Base-by-base conservation (phyloP, 2,797 vertebrate genomes). In the Percopsis omiscomaycus region DNA sequence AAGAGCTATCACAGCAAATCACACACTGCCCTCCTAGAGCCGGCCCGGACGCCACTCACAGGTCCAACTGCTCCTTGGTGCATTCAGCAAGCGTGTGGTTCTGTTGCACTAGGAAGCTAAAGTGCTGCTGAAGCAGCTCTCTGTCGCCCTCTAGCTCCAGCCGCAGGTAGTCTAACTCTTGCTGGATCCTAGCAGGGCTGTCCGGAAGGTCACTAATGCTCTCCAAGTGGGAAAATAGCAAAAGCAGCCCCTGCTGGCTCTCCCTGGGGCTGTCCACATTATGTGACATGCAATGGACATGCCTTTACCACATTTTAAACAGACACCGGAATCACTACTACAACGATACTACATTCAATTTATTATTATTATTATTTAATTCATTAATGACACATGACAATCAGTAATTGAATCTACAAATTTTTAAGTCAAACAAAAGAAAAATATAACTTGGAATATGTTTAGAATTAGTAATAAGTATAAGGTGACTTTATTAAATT, bases 81-180 rank as follows among this genome's bases (percentile, higher is more conserved):
- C 73, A 81, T 42, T 92, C 70, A 51, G 89, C 91, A 80, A 93
- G 81, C 48, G 58, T 82, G 80, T 90, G 86, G 84, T 93, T 93
- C 59, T 93, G 89, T 50, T 69, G 89, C 60, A 91, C 87, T 6
- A 93, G 87, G 76, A 89, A 76, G 71, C 82, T 55, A 65, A 90
- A 22, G 69, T 91, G 87, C 71, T 79, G 81, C 66, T 82, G 90
- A 74, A 91, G 82, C 86, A 91, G 85, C 81, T 88, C 90, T 84
- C 92, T 82, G 69, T 93, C 91, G 55, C 75, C 85, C 79, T 91
- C 90, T 73, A 93, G 89, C 86, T 89, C 91, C 83, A 72, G 66
- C 55, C 86, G 92, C 73, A 93, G 89, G 53, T 76, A 74, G 83
- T 90, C 84, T 74, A 93, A 61, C 64, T 92, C 92, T 76, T 84